A percentile compares a stretch with the other conserved stretches of the same genome.
Evolutionary conservation across 2,888 invertebrate genomes (phyloP).

Genomic region (Tenthredo scrophulariae): DNA sequence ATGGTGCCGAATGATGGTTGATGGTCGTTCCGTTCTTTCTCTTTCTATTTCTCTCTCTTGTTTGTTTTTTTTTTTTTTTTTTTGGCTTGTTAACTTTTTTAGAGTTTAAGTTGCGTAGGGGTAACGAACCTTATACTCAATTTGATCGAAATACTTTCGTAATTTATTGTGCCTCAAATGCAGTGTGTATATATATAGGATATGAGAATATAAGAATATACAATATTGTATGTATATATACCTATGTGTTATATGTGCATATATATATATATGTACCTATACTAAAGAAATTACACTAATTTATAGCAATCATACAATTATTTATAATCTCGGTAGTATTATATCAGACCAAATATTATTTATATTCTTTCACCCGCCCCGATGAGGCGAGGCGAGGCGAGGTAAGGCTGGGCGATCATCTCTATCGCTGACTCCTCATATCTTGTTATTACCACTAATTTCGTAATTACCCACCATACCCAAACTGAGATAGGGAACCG

Average conservation of each 20-base stretch:
- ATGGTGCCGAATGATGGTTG: background rate
- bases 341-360: constrained; percentile 69
- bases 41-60: background rate
- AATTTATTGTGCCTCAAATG: constrained; percentile 67
- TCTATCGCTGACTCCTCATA: constrained; percentile 36
- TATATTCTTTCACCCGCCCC: constrained; percentile 55
- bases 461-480: constrained; percentile 63
- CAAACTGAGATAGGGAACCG: background rate
- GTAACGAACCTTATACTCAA: constrained; percentile 1
- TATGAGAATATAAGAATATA: background rate
- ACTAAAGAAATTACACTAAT: constrained; percentile 63
- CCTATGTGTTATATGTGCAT: background rate
- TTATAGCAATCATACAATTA: constrained; percentile 71
- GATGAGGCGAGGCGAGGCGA: constrained; percentile 26
- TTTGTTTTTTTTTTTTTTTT: background rate
- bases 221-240: constrained; percentile 60
- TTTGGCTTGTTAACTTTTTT: background rate
- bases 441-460: constrained; percentile 67
- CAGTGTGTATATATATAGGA: constrained; percentile 58
- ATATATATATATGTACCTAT: background rate
- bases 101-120: background rate
- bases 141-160: constrained; percentile 63
- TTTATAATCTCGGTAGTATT: constrained; percentile 66
- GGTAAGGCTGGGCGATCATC: background rate
- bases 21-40: background rate